phyloP scores from a whole-genome alignment of 2,888 invertebrate species.

The Nezara viridula region DNA sequence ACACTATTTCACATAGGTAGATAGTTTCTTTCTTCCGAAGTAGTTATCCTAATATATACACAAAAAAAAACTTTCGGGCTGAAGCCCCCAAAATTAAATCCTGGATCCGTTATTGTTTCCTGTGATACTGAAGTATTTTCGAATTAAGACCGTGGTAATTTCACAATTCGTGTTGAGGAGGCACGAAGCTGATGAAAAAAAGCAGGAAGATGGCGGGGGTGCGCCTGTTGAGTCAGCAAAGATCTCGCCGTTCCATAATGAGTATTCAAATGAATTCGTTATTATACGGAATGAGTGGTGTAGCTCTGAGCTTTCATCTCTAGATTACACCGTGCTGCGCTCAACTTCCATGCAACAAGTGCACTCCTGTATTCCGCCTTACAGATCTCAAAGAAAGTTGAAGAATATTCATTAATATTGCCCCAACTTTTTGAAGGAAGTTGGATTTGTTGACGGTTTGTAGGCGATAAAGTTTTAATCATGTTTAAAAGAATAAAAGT shows the following conservation, averaged over 20 bases:
- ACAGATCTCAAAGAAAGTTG: neutral
- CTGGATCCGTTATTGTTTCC: too few species aligned
- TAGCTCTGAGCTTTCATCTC: neutral
- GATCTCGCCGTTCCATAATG: constrained; percentile 6
- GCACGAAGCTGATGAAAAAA: neutral
- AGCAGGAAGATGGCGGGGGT: neutral
- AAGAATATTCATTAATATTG: neutral
- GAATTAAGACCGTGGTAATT: neutral
- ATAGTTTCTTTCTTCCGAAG: too few species aligned
- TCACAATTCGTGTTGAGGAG: neutral
- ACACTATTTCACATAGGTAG: too few species aligned
- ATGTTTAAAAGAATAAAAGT: too few species aligned
- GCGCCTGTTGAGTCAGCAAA: neutral
- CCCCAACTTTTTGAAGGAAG: neutral
- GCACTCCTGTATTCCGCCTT: neutral
- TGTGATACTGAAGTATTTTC: neutral
- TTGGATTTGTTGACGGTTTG: neutral
- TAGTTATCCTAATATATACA: too few species aligned
- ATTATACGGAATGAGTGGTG: constrained; percentile 28
- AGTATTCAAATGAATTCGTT: constrained; percentile 41
- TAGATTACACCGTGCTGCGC: neutral
- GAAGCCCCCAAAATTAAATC: too few species aligned
- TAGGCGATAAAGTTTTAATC: too few species aligned
- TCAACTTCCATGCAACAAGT: constrained; percentile 10
- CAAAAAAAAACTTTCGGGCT: too few species aligned